Percentiles rank a stretch among this genome's conserved stretches.
Evolutionary conservation across 2,113 vertebrate species (phyloP).

Genomic region (Crypturellus undulatus): DNA sequence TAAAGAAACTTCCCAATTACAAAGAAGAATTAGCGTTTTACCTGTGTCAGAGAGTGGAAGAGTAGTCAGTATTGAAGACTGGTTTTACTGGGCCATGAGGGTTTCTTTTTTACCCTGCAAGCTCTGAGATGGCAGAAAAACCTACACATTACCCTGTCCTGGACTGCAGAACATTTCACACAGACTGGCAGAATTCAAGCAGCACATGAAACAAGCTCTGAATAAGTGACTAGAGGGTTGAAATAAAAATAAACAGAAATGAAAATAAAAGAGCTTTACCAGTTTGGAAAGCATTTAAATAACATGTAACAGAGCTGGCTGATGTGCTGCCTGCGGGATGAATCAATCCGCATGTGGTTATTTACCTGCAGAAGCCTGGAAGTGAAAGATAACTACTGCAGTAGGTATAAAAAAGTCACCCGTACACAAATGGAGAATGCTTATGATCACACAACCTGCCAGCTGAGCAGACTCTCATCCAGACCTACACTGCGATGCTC

Average conservation of each 20-base stretch:
- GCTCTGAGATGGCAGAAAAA: background rate
- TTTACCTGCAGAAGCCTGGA: background rate
- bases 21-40: background rate
- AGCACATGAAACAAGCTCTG: background rate
- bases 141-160: background rate
- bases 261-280: background rate
- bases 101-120: background rate
- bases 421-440: background rate
- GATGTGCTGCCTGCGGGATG: background rate
- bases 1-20: background rate
- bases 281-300: background rate
- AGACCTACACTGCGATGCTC: background rate
- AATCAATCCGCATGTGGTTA: background rate
- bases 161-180: background rate
- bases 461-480: background rate
- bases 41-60: background rate
- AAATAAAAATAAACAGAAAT: conserved; percentile 6
- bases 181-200: background rate
- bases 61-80: background rate
- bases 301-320: background rate
- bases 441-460: background rate
- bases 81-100: background rate
- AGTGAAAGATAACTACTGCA: background rate
- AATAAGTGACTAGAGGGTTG: background rate
- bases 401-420: background rate